Percentiles rank a stretch among this genome's conserved stretches.
phyloP scores from a whole-genome alignment of 2,797 vertebrate genomes.

The Takifugu ocellatus region DNA sequence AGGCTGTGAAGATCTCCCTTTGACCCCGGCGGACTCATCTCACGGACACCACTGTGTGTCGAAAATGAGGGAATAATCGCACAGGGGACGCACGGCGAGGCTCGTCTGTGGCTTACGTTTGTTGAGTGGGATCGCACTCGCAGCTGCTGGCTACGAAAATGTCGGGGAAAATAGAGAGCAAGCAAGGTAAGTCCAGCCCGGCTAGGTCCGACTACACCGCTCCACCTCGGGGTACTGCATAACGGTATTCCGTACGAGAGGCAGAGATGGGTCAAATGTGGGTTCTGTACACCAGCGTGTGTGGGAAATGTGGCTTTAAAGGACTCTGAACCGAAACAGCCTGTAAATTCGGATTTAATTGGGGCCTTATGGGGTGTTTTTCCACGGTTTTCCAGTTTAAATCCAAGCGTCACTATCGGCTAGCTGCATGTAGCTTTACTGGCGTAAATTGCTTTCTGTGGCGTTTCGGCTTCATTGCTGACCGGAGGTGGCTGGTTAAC shows the following conservation, averaged over 20 bases:
- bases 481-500: no score
- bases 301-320: neutral
- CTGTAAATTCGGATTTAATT: slow-evolving; percentile 41
- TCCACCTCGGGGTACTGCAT: slow-evolving; percentile 29
- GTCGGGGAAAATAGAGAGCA: slow-evolving; percentile 84
- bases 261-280: slow-evolving; percentile 10
- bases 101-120: slow-evolving; percentile 62
- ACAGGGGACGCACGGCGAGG: slow-evolving; percentile 48
- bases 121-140: slow-evolving; percentile 68
- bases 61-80: slow-evolving; percentile 72
- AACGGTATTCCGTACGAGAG: slow-evolving; percentile 38
- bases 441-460: slow-evolving; percentile 12
- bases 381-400: slow-evolving; percentile 33
- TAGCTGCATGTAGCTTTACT: slow-evolving; percentile 27
- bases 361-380: slow-evolving; percentile 42
- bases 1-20: slow-evolving; percentile 30
- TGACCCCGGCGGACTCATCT: slow-evolving; percentile 52
- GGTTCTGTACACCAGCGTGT: neutral
- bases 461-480: neutral
- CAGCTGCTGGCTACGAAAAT: slow-evolving; percentile 76
- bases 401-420: slow-evolving; percentile 37
- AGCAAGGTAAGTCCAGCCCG: slow-evolving; percentile 77
- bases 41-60: slow-evolving; percentile 40
- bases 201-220: slow-evolving; percentile 26
- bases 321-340: slow-evolving; percentile 11